Evolutionary conservation across 2,888 invertebrate species (phyloP).

Genomic region (Pyralis farinalis): DNA sequence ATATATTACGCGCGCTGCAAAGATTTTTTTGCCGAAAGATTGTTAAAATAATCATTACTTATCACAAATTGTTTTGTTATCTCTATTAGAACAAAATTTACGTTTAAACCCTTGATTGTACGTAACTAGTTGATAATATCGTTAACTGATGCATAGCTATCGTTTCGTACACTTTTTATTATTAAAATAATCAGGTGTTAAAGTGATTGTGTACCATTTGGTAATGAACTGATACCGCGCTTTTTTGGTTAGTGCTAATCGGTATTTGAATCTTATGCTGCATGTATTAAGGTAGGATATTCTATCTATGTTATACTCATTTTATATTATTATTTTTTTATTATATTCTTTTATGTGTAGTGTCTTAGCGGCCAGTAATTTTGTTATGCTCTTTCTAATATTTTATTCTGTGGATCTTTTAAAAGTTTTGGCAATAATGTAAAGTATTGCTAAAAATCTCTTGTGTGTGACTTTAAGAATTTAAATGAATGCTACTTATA

Average conservation of each 20-base stretch:
- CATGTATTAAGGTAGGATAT: slow-evolving; percentile 5
- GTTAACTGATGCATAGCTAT: slow-evolving; percentile 19
- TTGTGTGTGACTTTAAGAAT: too few species aligned
- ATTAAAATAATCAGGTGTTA: slow-evolving; percentile 8
- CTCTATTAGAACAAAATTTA: slow-evolving; percentile 61
- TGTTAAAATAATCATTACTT: slow-evolving; percentile 55
- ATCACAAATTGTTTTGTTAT: slow-evolving; percentile 73
- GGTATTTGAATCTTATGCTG: slow-evolving; percentile 2
- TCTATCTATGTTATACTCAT: background rate
- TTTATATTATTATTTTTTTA: slow-evolving; percentile 1
- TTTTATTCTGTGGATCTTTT: too few species aligned
- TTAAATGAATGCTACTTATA: too few species aligned
- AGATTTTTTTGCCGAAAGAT: slow-evolving; percentile 30
- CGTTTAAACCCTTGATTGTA: slow-evolving; percentile 74
- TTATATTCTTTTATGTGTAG: background rate
- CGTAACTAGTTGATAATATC: slow-evolving; percentile 61
- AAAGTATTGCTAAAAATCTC: too few species aligned
- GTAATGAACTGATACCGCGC: slow-evolving; percentile 4
- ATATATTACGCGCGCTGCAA: slow-evolving; percentile 44
- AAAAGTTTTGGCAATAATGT: too few species aligned
- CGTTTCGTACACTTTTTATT: slow-evolving; percentile 10
- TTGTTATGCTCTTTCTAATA: too few species aligned
- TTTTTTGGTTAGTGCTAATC: slow-evolving; percentile 9
- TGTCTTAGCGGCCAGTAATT: background rate
- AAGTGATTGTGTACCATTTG: slow-evolving; percentile 3